Conservation (phyloP, 2,113 vertebrate genomes). For the Hippocampus mohnikei region DNA sequence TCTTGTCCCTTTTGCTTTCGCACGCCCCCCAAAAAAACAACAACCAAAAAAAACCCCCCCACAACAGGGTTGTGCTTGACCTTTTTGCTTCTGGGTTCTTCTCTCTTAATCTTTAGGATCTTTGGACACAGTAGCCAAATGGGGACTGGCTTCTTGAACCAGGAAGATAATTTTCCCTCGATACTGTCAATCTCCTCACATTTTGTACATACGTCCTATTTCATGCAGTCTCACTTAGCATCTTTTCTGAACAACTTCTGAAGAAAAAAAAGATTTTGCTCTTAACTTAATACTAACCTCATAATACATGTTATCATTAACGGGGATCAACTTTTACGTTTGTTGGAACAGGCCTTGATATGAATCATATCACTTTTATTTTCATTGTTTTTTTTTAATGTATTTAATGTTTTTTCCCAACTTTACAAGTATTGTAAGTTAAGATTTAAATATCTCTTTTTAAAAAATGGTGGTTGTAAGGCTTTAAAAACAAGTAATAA, state of each 20-base stretch:
- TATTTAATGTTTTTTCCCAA: constrained; percentile 59
- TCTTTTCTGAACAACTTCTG: constrained; percentile 88
- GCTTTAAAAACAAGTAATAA: constrained; percentile 79
- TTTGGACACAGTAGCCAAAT: constrained; percentile 46
- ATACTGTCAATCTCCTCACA: constrained; percentile 35
- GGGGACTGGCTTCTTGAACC: constrained; percentile 43
- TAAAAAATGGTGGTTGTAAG: constrained; percentile 71
- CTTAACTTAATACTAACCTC: constrained; percentile 69
- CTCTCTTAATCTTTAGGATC: constrained; percentile 27
- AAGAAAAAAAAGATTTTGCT: constrained; percentile 81
- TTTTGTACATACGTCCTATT: constrained; percentile 45
- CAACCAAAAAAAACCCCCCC: constrained; percentile 37
- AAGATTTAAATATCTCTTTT: constrained; percentile 68
- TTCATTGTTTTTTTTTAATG: constrained; percentile 69
- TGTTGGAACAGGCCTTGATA: constrained; percentile 82
- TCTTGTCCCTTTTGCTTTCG: constrained; percentile 74
- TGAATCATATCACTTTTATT: constrained; percentile 83
- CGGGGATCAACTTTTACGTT: constrained; percentile 64
- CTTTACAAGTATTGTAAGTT: constrained; percentile 67
- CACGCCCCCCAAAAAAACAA: constrained; percentile 60
- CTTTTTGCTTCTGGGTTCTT: constrained; percentile 28
- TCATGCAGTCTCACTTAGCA: constrained; percentile 74
- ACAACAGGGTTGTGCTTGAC: constrained; percentile 54
- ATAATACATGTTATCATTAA: constrained; percentile 70
- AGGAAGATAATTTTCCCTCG: constrained; percentile 31